Conservation (phyloP, 1,140 invertebrate genomes). For the Pygmarrhopalites habei region DNA sequence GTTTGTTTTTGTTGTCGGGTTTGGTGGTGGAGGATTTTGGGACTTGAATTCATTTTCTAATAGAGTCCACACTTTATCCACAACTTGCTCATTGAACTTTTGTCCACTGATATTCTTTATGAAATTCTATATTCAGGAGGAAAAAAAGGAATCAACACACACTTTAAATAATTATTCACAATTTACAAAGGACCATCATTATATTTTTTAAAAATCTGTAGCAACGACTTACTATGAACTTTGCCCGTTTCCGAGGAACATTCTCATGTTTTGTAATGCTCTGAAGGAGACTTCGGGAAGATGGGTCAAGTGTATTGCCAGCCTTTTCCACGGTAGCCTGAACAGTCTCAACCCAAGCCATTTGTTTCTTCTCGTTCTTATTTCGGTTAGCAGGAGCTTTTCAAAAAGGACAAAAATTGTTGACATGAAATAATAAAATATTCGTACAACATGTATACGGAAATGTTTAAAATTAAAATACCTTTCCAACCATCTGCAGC, state of each 20-base stretch:
- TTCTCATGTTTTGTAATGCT: conserved; percentile 69
- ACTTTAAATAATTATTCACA: not conserved
- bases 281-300: conserved; percentile 59
- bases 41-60: conserved; percentile 35
- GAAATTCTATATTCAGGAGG: conserved; percentile 48
- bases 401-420: too few relatives aligned
- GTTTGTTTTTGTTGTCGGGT: conserved; percentile 34
- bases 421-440: too few relatives aligned
- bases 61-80: conserved; percentile 42
- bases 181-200: not conserved
- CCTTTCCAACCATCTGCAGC: conserved; percentile 74
- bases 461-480: not conserved
- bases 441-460: not conserved
- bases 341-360: conserved; percentile 77
- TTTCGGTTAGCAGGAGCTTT: conserved; percentile 61
- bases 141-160: not conserved
- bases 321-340: conserved; percentile 59
- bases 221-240: conserved; percentile 73
- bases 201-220: too few relatives aligned
- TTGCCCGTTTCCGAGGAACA: conserved; percentile 82
- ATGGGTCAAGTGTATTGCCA: conserved; percentile 49
- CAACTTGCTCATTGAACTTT: conserved; percentile 36
- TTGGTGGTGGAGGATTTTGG: not conserved
- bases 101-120: conserved; percentile 44
- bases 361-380: conserved; percentile 85